Conservation (phyloP, 2,113 vertebrate species). For the Triplophysa siluroides region DNA sequence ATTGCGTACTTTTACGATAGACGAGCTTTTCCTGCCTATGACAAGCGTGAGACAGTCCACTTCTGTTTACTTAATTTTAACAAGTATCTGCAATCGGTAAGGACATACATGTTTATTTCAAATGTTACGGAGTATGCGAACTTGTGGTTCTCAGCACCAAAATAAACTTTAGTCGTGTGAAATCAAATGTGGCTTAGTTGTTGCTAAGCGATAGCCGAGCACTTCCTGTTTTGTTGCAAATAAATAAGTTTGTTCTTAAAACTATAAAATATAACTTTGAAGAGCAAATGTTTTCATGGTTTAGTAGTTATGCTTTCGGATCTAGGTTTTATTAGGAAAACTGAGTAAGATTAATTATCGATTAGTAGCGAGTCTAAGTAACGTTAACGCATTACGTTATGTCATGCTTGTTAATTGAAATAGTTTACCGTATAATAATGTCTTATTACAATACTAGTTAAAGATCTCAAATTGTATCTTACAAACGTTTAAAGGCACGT, state of each 20-base stretch:
- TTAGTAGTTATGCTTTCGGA: neutral
- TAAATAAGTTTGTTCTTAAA: neutral
- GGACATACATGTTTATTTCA: neutral
- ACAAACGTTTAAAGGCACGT: too few relatives aligned
- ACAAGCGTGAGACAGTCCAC: neutral
- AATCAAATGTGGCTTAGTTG: neutral
- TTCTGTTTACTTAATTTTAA: neutral
- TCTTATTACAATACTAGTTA: too few relatives aligned
- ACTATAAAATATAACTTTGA: too few relatives aligned
- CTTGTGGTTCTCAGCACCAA: neutral
- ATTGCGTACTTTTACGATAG: neutral
- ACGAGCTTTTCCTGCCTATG: neutral
- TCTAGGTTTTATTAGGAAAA: neutral
- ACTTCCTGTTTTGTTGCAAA: slow-evolving; percentile 22
- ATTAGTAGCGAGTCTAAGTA: too few relatives aligned
- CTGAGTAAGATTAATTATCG: neutral
- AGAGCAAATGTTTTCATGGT: neutral
- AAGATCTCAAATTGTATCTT: too few relatives aligned
- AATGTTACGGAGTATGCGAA: neutral
- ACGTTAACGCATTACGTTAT: too few relatives aligned
- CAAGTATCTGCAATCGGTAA: slow-evolving; percentile 12
- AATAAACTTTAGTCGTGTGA: neutral
- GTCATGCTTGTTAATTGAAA: too few relatives aligned
- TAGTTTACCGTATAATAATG: too few relatives aligned
- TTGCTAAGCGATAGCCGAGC: neutral